Conservation (phyloP, 2,797 vertebrate species). For the Helicolenus hilgendorfi region DNA sequence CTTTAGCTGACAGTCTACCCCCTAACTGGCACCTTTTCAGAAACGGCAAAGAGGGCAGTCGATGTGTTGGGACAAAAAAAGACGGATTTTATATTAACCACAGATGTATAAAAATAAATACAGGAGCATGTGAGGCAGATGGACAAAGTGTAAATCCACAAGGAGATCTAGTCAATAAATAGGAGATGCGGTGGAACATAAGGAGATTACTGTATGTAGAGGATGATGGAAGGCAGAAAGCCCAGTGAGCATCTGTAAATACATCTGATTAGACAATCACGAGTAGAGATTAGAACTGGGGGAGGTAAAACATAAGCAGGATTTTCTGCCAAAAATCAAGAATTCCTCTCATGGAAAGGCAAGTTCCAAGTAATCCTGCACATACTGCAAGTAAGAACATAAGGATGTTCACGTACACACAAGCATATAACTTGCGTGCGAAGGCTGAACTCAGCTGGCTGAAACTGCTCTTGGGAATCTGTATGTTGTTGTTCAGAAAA, state of each 20-base stretch:
- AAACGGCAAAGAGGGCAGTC: not conserved
- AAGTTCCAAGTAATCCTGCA: conserved; percentile 12
- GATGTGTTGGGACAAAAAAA: not conserved
- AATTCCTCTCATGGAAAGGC: not conserved
- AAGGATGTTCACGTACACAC: conserved; percentile 1
- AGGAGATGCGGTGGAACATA: not conserved
- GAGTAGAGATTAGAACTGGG: conserved; percentile 4
- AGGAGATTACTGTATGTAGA: conserved; percentile 12
- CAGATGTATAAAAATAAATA: not conserved
- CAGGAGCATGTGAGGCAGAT: not conserved
- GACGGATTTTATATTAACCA: not conserved
- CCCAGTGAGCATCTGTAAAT: conserved; percentile 25
- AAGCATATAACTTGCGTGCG: conserved; percentile 25
- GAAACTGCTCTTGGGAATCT: conserved; percentile 40
- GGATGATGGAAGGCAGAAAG: not conserved
- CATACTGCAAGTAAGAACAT: not conserved
- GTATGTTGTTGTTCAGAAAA: conserved; percentile 57
- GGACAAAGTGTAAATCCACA: not conserved
- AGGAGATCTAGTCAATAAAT: not conserved
- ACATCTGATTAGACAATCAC: conserved; percentile 42
- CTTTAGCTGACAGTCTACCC: not conserved
- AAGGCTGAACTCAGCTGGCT: conserved; percentile 2
- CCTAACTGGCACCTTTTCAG: not conserved
- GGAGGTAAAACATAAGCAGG: conserved; percentile 12
- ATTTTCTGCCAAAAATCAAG: conserved; percentile 15